phyloP scores from a whole-genome alignment of 2,797 vertebrate genomes.

The Hyperoplus lanceolatus region DNA sequence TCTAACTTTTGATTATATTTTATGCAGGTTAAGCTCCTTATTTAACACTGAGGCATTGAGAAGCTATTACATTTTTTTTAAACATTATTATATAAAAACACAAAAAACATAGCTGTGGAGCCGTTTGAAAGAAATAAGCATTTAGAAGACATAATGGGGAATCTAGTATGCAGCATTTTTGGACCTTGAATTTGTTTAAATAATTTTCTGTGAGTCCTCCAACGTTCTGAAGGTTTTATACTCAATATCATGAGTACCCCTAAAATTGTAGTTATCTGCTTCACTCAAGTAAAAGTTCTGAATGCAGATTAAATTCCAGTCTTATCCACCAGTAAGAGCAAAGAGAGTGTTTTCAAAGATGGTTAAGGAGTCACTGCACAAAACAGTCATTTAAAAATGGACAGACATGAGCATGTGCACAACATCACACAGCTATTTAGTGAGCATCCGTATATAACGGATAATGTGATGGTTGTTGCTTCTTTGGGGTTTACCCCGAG shows the following conservation, averaged over 20 bases:
- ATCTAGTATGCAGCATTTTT: background rate
- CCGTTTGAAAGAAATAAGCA: too few relatives aligned
- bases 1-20: too few relatives aligned
- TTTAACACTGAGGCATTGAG: too few relatives aligned
- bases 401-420: background rate
- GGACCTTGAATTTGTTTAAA: background rate
- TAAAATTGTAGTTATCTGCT: background rate
- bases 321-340: background rate
- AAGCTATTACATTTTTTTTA: too few relatives aligned
- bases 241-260: background rate
- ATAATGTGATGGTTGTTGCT: background rate
- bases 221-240: background rate
- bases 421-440: conserved; percentile 5
- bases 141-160: background rate
- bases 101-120: too few relatives aligned
- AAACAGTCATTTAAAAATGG: conserved; percentile 16
- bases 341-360: background rate
- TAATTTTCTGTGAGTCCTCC: too few relatives aligned
- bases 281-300: conserved; percentile 3
- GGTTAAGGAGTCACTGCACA: background rate
- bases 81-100: too few relatives aligned
- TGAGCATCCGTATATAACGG: background rate
- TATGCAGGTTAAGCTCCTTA: too few relatives aligned
- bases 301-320: background rate
- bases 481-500: conserved; percentile 22